A percentile compares a stretch with the other conserved stretches of the same genome.
Evolutionary conservation across 2,797 vertebrate species (phyloP).

Genomic region (Neoniphon sammara): DNA sequence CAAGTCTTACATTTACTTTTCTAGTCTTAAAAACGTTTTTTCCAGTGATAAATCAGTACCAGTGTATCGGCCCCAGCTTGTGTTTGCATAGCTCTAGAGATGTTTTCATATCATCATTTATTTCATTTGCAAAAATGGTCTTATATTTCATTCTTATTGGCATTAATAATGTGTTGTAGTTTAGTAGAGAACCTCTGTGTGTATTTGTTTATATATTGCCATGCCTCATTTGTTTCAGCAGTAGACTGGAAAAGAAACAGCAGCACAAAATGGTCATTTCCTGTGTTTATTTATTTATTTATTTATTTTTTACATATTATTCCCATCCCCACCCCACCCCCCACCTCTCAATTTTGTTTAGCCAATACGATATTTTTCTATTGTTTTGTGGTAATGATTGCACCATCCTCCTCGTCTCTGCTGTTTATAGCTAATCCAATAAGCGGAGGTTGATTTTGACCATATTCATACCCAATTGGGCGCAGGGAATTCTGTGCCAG

Average conservation of each 20-base stretch:
- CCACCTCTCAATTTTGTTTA: too few relatives aligned
- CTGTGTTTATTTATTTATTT: constrained; percentile 23
- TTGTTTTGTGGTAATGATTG: constrained; percentile 30
- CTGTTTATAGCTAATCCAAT: constrained; percentile 51
- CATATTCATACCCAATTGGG: not conserved
- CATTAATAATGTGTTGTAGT: not conserved
- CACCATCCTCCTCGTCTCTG: constrained; percentile 20
- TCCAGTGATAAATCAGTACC: not conserved
- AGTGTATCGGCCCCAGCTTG: not conserved
- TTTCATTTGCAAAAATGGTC: not conserved
- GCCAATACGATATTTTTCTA: not conserved
- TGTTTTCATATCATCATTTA: not conserved
- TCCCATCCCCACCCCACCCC: too few relatives aligned
- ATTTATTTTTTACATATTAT: too few relatives aligned
- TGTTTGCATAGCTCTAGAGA: not conserved
- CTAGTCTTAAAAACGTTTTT: not conserved
- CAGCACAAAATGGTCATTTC: not conserved
- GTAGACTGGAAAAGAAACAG: not conserved
- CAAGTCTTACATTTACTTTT: not conserved
- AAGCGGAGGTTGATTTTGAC: constrained; percentile 33
- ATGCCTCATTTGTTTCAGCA: not conserved
- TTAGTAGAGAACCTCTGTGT: too few relatives aligned
- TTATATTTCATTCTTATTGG: not conserved
- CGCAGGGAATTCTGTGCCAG: constrained; percentile 42
- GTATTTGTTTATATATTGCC: too few relatives aligned